phyloP scores from a whole-genome alignment of 2,888 invertebrate species.

The Plagodis dolabraria region DNA sequence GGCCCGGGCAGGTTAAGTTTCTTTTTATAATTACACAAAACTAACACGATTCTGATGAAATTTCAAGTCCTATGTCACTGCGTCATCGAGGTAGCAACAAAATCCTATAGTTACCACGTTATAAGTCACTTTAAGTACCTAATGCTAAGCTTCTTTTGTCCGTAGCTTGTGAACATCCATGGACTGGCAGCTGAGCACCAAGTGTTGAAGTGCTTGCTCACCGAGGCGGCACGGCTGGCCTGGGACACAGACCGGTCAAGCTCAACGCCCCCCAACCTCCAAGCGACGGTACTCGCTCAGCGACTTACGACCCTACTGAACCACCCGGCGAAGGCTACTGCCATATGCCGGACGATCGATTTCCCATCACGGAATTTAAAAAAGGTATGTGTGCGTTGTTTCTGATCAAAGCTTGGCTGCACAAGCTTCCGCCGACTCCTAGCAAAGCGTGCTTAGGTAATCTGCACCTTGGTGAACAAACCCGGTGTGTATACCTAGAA shows the following conservation, averaged over 20 bases:
- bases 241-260: constrained; percentile 86
- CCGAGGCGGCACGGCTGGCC: constrained; percentile 91
- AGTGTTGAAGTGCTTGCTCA: constrained; percentile 97
- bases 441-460: too few relatives aligned
- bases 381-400: constrained; percentile 63
- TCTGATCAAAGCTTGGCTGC: not conserved
- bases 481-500: too few relatives aligned
- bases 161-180: constrained; percentile 94
- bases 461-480: too few relatives aligned
- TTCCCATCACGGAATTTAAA: constrained; percentile 90
- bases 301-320: constrained; percentile 89
- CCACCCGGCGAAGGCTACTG: constrained; percentile 94
- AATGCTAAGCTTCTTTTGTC: constrained; percentile 8
- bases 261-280: constrained; percentile 88
- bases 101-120: too few relatives aligned
- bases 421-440: not conserved
- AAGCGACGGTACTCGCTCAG: constrained; percentile 85
- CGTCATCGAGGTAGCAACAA: too few relatives aligned
- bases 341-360: constrained; percentile 95
- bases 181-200: constrained; percentile 99
- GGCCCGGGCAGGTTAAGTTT: too few relatives aligned
- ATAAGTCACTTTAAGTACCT: too few relatives aligned
- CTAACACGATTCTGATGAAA: too few relatives aligned
- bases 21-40: too few relatives aligned
- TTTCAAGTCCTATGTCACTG: too few relatives aligned